phyloP scores from a whole-genome alignment of 1,140 invertebrate species.

The Probaryconus sp. region DNA sequence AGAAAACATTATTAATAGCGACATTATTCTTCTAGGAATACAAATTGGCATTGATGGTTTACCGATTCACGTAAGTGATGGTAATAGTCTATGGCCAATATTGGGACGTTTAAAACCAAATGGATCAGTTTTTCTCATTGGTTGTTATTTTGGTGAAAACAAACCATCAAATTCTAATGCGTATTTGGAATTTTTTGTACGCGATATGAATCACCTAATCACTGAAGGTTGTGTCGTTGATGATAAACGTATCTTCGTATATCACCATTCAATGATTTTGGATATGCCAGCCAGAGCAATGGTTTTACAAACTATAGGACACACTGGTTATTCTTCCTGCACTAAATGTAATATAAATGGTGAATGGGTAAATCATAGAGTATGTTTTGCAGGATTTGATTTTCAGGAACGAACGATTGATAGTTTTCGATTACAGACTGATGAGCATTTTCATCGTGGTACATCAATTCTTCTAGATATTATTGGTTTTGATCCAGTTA shows the following conservation, averaged over 20 bases:
- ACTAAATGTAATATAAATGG: slow-evolving; percentile 33
- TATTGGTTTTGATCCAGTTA: slow-evolving; percentile 20
- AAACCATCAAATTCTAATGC: slow-evolving; percentile 43
- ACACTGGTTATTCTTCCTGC: slow-evolving; percentile 48
- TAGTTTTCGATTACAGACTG: slow-evolving; percentile 1
- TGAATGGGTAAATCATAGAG: background rate
- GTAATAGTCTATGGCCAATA: slow-evolving; percentile 55
- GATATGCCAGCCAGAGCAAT: slow-evolving; percentile 53
- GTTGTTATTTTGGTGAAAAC: slow-evolving; percentile 38
- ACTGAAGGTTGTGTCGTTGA: slow-evolving; percentile 7
- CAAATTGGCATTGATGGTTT: slow-evolving; percentile 60
- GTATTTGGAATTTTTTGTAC: slow-evolving; percentile 45
- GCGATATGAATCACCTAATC: slow-evolving; percentile 22
- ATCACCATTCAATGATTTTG: slow-evolving; percentile 34
- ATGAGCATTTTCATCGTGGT: slow-evolving; percentile 22
- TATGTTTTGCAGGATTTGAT: slow-evolving; percentile 11
- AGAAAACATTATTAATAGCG: too few relatives aligned
- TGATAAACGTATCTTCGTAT: slow-evolving; percentile 12
- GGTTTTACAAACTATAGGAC: slow-evolving; percentile 34
- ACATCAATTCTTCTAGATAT: slow-evolving; percentile 20
- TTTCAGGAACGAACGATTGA: slow-evolving; percentile 10
- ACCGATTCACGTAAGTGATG: slow-evolving; percentile 38
- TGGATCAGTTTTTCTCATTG: slow-evolving; percentile 49
- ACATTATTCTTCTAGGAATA: too few relatives aligned
- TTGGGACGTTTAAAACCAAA: slow-evolving; percentile 27